These are phyloP conservation scores for Hylaeus anthracinus DNA, from an alignment of 1,140 invertebrate species.

Conservation along the genomic window DNA sequence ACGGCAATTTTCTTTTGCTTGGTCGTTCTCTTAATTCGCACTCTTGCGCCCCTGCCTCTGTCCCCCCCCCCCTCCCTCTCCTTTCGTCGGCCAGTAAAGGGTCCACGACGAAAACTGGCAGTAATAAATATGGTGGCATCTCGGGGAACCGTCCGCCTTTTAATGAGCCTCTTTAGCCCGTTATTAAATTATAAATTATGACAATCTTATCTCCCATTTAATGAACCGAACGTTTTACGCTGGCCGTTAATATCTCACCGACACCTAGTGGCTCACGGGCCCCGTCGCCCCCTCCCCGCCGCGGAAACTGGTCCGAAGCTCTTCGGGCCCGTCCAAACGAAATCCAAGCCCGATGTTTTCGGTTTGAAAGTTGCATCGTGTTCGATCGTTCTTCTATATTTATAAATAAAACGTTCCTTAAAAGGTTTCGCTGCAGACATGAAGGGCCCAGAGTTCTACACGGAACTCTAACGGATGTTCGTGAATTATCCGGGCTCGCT, in stretches of 20 bases:
- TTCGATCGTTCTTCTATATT: too few relatives aligned
- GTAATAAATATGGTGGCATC: slow-evolving; percentile 75
- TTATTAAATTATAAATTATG: slow-evolving; percentile 80
- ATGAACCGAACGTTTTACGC: slow-evolving; percentile 73
- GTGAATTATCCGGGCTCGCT: too few relatives aligned
- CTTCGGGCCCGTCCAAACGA: slow-evolving; percentile 3
- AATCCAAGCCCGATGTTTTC: not conserved
- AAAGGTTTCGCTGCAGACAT: too few relatives aligned
- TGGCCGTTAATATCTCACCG: slow-evolving; percentile 68
- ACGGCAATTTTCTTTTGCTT: not conserved
- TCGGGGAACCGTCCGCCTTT: slow-evolving; percentile 70
- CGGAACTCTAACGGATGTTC: too few relatives aligned
- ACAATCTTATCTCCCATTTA: slow-evolving; percentile 75
- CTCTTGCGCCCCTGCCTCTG: not conserved
- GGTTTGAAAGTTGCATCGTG: too few relatives aligned
- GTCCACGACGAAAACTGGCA: slow-evolving; percentile 55
- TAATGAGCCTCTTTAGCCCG: slow-evolving; percentile 74
- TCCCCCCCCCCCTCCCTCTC: not conserved
- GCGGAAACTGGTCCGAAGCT: slow-evolving; percentile 38
- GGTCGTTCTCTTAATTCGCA: slow-evolving; percentile 9
- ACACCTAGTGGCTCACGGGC: slow-evolving; percentile 59
- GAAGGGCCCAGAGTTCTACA: too few relatives aligned
- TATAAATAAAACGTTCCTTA: too few relatives aligned
- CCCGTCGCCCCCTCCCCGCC: slow-evolving; percentile 1
- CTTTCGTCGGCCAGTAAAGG: not conserved